Conservation (phyloP, 2,797 vertebrate genomes). For the Hemibagrus guttatus region DNA sequence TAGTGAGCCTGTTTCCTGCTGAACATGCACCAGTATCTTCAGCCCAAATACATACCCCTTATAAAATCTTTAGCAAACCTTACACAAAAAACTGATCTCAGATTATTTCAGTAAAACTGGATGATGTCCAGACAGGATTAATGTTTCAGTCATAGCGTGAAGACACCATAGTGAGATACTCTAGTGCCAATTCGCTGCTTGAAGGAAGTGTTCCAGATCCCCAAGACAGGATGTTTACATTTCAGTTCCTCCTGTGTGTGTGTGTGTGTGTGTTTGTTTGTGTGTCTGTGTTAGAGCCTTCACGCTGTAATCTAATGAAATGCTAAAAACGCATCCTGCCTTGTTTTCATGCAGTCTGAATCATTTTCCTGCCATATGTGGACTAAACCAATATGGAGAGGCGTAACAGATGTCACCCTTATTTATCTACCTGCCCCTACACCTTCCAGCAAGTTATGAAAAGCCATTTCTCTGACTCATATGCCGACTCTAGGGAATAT, state of each 20-base stretch:
- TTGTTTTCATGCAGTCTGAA: conserved; percentile 35
- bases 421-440: conserved; percentile 45
- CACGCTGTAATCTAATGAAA: conserved; percentile 46
- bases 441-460: conserved; percentile 43
- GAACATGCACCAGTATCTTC: conserved; percentile 4
- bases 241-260: conserved; percentile 48
- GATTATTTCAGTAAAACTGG: conserved; percentile 15
- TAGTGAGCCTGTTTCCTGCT: conserved; percentile 3
- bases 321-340: conserved; percentile 43
- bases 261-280: conserved; percentile 33
- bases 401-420: conserved; percentile 48
- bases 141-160: conserved; percentile 38
- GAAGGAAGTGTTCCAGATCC: conserved; percentile 50
- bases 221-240: conserved; percentile 55
- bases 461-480: conserved; percentile 23
- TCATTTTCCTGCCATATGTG: conserved; percentile 45
- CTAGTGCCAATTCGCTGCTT: conserved; percentile 47
- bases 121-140: conserved; percentile 35
- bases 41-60: background rate
- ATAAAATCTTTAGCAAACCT: conserved; percentile 12
- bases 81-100: conserved; percentile 1
- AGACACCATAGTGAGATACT: conserved; percentile 33
- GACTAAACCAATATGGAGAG: conserved; percentile 39
- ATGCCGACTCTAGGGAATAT: conserved; percentile 15
- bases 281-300: conserved; percentile 43